Percentiles rank a stretch among this genome's conserved stretches.
These are phyloP conservation scores for Notolabrus celidotus DNA, from an alignment of 2,797 vertebrate genomes.

Conservation along the genomic window DNA sequence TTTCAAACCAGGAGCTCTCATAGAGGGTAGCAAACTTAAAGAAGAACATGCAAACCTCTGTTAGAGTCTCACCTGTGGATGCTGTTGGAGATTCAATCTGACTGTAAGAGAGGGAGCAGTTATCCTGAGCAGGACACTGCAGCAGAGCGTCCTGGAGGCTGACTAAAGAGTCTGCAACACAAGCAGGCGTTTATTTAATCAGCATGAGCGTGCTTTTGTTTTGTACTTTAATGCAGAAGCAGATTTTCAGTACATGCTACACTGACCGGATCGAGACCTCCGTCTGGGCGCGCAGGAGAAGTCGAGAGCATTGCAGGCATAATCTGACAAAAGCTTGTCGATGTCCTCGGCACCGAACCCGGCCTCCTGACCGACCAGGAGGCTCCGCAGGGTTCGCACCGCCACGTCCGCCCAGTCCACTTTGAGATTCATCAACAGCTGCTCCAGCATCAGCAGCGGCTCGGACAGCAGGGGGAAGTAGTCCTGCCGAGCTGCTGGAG, in stretches of 20 bases:
- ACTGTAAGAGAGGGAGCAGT: slow-evolving; percentile 74
- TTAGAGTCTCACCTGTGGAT: slow-evolving; percentile 82
- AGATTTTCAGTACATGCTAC: not conserved
- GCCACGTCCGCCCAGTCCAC: slow-evolving; percentile 93
- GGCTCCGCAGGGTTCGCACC: slow-evolving; percentile 87
- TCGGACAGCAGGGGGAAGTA: slow-evolving; percentile 92
- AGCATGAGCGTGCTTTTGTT: too few relatives aligned
- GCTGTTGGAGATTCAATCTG: slow-evolving; percentile 79
- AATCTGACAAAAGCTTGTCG: slow-evolving; percentile 90
- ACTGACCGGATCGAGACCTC: slow-evolving; percentile 89
- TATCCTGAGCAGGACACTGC: slow-evolving; percentile 87
- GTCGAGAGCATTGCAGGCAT: slow-evolving; percentile 92
- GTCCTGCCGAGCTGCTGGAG: slow-evolving; percentile 87
- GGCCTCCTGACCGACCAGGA: slow-evolving; percentile 87
- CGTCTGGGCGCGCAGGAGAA: slow-evolving; percentile 92
- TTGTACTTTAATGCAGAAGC: too few relatives aligned
- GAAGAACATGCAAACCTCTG: not conserved
- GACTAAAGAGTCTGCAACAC: slow-evolving; percentile 89
- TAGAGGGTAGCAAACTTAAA: not conserved
- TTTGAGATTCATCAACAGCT: slow-evolving; percentile 98
- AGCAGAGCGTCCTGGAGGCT: slow-evolving; percentile 87
- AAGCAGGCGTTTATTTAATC: not conserved
- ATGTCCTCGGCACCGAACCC: slow-evolving; percentile 88
- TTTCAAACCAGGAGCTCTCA: too few relatives aligned
- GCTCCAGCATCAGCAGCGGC: slow-evolving; percentile 95